Conservation (phyloP, 1,140 invertebrate species). For the Papilio aristodemus region DNA sequence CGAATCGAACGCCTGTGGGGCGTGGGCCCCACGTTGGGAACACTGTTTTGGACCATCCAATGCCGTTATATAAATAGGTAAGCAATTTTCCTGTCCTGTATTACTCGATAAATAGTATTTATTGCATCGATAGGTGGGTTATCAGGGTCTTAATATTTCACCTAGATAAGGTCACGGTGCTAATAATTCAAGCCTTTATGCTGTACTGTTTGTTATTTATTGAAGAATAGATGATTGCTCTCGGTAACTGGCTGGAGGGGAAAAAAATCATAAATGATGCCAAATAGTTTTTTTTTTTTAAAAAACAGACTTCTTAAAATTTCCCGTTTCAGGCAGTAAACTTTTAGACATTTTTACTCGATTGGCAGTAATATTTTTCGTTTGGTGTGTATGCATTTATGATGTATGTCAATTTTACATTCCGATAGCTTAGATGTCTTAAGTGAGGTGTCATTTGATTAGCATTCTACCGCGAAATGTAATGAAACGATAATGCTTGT, state of each 20-base stretch:
- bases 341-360: no score
- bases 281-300: not conserved
- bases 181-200: not conserved
- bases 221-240: not conserved
- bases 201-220: not conserved
- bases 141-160: slow-evolving; percentile 12
- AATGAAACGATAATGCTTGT: no score
- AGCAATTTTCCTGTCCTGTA: slow-evolving; percentile 2
- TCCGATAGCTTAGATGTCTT: no score
- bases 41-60: not conserved
- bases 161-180: slow-evolving; percentile 2
- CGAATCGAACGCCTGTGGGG: no score
- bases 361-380: no score
- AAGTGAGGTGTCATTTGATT: no score
- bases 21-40: no score
- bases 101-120: slow-evolving; percentile 7
- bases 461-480: no score
- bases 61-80: not conserved
- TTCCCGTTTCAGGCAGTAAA: no score
- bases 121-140: slow-evolving; percentile 10
- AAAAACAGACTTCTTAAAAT: not conserved
- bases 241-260: not conserved
- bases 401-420: no score
- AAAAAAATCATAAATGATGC: not conserved
- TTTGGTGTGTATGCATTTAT: no score